Evolutionary conservation across 2,797 vertebrate genomes (phyloP).

Genomic region (Cossypha niveicapilla): DNA sequence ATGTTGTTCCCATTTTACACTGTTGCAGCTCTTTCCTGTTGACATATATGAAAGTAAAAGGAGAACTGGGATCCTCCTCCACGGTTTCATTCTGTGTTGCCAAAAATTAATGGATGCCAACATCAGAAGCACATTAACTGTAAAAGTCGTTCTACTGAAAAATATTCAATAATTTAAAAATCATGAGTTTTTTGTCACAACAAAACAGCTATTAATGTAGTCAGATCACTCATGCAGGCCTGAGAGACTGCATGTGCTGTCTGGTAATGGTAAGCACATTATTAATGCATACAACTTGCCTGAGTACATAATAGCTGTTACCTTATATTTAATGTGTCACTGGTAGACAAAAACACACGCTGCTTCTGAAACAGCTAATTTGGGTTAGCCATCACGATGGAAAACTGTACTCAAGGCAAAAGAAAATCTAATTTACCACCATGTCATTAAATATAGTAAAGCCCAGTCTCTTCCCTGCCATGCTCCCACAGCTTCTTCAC

Average conservation of each 20-base stretch:
- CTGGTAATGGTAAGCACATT: background rate
- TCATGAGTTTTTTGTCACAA: background rate
- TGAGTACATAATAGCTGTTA: slow-evolving; percentile 4
- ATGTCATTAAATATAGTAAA: background rate
- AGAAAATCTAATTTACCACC: background rate
- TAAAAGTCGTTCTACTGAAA: background rate
- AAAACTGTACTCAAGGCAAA: background rate
- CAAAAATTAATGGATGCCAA: background rate
- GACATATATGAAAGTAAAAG: background rate
- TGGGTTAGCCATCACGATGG: background rate
- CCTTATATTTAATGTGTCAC: background rate
- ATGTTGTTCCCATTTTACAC: background rate
- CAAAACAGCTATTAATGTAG: slow-evolving; percentile 5
- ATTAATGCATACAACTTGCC: slow-evolving; percentile 12
- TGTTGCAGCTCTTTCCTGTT: background rate
- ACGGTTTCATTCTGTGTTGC: background rate
- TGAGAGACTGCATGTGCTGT: background rate
- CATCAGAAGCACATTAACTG: background rate
- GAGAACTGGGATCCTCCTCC: background rate
- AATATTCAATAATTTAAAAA: slow-evolving; percentile 40
- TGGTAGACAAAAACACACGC: background rate
- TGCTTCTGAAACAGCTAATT: slow-evolving; percentile 11
- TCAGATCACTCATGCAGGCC: slow-evolving; percentile 1
- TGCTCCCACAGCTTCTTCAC: background rate
- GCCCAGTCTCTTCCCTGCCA: background rate